Conservation (phyloP, 2,888 invertebrate species). For the Xylophagus ater region DNA sequence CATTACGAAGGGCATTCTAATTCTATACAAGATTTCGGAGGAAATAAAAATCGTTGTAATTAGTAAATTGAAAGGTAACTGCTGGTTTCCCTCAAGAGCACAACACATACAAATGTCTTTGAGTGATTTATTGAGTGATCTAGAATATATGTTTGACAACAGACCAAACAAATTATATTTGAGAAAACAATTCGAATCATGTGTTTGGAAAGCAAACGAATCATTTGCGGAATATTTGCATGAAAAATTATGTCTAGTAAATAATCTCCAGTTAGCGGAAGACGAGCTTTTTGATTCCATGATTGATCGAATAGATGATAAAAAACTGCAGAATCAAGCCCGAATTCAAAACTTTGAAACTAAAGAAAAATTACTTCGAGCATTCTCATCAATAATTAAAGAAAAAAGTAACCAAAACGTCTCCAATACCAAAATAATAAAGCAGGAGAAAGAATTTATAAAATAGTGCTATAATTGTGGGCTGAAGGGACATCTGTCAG, state of each 20-base stretch:
- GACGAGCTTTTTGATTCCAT: no score
- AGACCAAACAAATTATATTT: background rate
- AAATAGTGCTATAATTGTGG: conserved; percentile 1
- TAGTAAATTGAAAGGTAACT: conserved; percentile 5
- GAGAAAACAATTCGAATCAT: background rate
- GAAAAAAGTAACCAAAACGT: no score
- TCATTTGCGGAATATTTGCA: no score
- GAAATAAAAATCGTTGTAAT: conserved; percentile 1
- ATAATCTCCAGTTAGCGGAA: conserved; percentile 1
- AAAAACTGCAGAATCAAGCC: conserved; percentile 1
- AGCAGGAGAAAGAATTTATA: background rate
- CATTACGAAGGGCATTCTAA: no score
- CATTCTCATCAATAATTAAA: background rate
- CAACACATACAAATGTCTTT: background rate
- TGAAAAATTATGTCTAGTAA: conserved; percentile 3
- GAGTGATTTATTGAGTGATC: background rate
- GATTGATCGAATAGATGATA: conserved; percentile 4
- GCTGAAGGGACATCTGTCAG: background rate
- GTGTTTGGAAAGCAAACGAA: background rate
- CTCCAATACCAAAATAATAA: background rate
- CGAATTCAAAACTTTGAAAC: conserved; percentile 3
- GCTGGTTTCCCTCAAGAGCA: conserved; percentile 1
- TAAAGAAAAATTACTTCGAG: background rate
- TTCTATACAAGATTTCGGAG: background rate
- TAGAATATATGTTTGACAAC: conserved; percentile 2